These are phyloP conservation scores for Amazona finschi DNA, from an alignment of 2,797 vertebrate species.

Conservation along the genomic window DNA sequence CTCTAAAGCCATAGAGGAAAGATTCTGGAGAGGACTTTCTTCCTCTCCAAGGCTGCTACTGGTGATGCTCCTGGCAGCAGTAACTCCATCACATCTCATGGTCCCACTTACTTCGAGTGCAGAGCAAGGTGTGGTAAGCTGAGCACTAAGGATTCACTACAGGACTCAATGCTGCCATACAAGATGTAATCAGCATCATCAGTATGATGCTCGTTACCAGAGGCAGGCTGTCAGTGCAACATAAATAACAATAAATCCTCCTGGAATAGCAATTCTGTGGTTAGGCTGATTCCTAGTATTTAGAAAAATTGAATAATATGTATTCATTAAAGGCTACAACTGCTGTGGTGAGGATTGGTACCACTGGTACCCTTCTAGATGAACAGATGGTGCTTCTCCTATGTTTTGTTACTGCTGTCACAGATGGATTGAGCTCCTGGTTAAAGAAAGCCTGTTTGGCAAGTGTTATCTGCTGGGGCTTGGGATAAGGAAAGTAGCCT, in stretches of 20 bases:
- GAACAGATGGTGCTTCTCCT: slow-evolving; percentile 3
- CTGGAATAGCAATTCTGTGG: neutral
- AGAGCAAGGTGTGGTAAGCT: neutral
- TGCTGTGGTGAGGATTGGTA: neutral
- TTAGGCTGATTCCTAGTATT: neutral
- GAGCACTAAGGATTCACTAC: neutral
- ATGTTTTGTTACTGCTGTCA: neutral
- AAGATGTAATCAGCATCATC: neutral
- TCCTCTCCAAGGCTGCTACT: neutral
- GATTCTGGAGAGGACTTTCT: neutral
- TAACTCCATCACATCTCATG: neutral
- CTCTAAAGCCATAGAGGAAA: neutral
- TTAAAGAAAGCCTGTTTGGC: neutral
- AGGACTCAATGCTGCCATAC: accelerated
- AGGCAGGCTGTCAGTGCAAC: neutral
- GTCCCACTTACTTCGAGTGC: neutral
- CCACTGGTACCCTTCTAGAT: neutral
- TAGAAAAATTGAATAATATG: neutral
- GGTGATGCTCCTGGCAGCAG: neutral
- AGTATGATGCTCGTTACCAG: neutral
- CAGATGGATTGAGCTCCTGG: neutral
- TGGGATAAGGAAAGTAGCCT: neutral
- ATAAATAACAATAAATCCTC: neutral
- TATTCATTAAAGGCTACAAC: neutral
- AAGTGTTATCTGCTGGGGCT: neutral